Base-by-base conservation (phyloP, 2,888 invertebrate species). In the Apamea sordens region DNA sequence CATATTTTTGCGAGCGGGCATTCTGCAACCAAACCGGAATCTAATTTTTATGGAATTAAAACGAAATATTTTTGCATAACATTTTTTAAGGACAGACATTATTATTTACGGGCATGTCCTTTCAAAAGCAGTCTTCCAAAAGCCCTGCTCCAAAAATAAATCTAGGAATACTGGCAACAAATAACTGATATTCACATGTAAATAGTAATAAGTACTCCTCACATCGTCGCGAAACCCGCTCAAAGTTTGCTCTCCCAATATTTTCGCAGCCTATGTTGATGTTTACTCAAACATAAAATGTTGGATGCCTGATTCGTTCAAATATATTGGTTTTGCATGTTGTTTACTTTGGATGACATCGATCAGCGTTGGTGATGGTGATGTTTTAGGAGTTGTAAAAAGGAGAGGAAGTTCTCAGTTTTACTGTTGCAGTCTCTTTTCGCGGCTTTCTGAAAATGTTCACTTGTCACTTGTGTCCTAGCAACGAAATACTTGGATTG, bases 251-350 rank as follows among this genome's bases (percentile, higher is more conserved):
- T 75, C 63, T 70, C 63, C 69, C 75, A 87, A 82, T 86, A 87
- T 85, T 73, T 75, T 56, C 74, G 28, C 69, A 72, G 73, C 21
- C 56, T 18, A 72, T 76, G 75, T 85, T 86, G 78, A 73, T 79
- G 71, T 82, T 82, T 86, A 79, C 76, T 44, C 70, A 77, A 82
- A 88, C 77, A 79, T 56, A 80, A 69, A 83, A 80, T 83, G 75
- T 88, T 83, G 86, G 68, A 79, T 76, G 44, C 73, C 73, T n/a
- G 71, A 79, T 80, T 76, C 47, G 72, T 65, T 21, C 68, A 75
- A 82, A 83, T 74, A 82, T 72, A 63, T 68, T 61, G 44, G 24
- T 56, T 73, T 67, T 64, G n/a, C 68, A 79, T 76, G 64, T 28
- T 56, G 56, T 76, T 65, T 70, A 41, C 50, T 63, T 24, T 73